Base-by-base conservation (phyloP, 2,888 invertebrate genomes). In the Ephialtes manifestator region DNA sequence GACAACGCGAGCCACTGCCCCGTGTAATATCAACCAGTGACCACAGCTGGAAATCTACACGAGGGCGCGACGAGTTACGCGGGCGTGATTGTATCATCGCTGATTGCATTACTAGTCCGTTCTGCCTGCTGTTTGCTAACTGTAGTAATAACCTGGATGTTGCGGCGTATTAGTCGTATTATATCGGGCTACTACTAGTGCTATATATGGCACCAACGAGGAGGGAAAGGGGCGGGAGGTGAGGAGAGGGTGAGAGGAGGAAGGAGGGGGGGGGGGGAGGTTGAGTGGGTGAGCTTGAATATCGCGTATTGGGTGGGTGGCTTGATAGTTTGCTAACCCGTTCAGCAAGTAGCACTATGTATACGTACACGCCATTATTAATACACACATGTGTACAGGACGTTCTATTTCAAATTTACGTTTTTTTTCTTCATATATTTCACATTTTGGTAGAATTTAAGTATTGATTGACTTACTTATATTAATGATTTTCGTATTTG, bases 41-140 rank as follows among this genome's bases (percentile, higher is more conserved):
- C 46, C 83, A 63, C 58, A 75, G 70, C 63, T 35, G 75, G 63
- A 79, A 75, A 70, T 68, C 53, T 68, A 70, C 65, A 39, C 78
- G 79, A 48, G 46, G 71, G 79, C 63, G 20, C 67, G 71, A 77
- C 58, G 81, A 77, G 68, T 84, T 84, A 82, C 79, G 85, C 76
- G 79, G 63, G 81, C 78, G 75, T 84, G 86, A 89, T 88, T 86
- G 86, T 88, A 88, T 90, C 81, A 85, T 31, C 74, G 84, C 86
- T 86, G 89, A 89, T 89, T 87, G 87, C 86, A 88, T 89, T 88
- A 88, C 84, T 81, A 86, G 81, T 84, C 76, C 79, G 84, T 83
- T 86, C 87, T 70, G 82, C 71, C 82, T 84, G 83, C 86, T 90
- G 88, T 89, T 90, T 88, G 90, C 89, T 87, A 90, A 90, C 88